Conservation (phyloP, 2,113 vertebrate species). For the Progne subis region DNA sequence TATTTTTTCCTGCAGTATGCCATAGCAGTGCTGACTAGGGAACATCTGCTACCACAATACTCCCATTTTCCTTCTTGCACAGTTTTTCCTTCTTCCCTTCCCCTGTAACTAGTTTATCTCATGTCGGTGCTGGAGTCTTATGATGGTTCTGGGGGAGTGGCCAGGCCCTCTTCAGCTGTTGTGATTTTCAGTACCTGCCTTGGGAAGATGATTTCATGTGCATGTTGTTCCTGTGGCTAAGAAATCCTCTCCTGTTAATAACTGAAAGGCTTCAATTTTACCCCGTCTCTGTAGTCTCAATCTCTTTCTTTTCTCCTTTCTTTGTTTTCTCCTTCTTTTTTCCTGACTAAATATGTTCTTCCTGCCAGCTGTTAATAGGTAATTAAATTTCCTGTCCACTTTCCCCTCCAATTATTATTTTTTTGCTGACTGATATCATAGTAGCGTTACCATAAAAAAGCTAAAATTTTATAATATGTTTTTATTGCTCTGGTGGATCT, state of each 20-base stretch:
- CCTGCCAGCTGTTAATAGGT: not conserved
- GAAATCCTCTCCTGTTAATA: not conserved
- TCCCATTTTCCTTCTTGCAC: not conserved
- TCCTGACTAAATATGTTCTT: not conserved
- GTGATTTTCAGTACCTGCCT: not conserved
- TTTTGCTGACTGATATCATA: not conserved
- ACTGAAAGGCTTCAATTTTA: not conserved
- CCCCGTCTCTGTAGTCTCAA: not conserved
- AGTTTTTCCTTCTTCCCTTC: not conserved
- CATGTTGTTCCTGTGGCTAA: not conserved
- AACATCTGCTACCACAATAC: not conserved
- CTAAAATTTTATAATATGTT: not conserved
- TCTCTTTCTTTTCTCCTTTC: not conserved
- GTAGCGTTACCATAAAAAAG: not conserved
- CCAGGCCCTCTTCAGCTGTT: not conserved
- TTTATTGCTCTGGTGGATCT: not conserved
- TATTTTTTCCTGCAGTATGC: not conserved
- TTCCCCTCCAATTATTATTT: not conserved
- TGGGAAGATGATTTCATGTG: not conserved
- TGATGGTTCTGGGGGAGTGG: not conserved
- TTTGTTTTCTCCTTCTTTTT: not conserved
- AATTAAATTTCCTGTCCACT: not conserved
- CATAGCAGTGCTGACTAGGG: not conserved
- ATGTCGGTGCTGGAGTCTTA: not conserved
- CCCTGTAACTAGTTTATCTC: not conserved